phyloP scores from a whole-genome alignment of 2,113 vertebrate genomes.

The Bostrychus sinensis region DNA sequence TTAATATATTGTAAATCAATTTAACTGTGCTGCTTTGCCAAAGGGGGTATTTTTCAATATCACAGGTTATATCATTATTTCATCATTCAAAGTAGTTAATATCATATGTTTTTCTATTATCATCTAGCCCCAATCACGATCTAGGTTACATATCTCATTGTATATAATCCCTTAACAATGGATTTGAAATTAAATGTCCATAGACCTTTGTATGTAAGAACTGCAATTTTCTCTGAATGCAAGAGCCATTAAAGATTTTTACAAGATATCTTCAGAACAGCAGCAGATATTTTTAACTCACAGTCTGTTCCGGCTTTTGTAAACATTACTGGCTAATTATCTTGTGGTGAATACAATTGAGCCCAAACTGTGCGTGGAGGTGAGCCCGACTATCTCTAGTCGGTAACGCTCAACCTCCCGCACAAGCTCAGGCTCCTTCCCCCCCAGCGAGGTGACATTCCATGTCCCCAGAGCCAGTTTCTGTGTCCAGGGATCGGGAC shows the following conservation, averaged over 20 bases:
- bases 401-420: too few relatives aligned
- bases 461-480: too few relatives aligned
- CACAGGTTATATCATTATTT: not conserved
- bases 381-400: too few relatives aligned
- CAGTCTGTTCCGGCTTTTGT: conserved; percentile 5
- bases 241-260: conserved; percentile 1
- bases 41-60: too few relatives aligned
- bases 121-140: not conserved
- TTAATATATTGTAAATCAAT: too few relatives aligned
- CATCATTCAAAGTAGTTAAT: not conserved
- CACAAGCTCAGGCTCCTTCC: too few relatives aligned
- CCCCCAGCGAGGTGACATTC: too few relatives aligned
- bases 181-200: not conserved
- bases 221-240: not conserved
- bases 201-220: not conserved
- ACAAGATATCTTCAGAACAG: not conserved
- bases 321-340: conserved; percentile 2
- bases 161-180: not conserved
- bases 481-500: too few relatives aligned
- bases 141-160: too few relatives aligned
- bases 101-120: not conserved
- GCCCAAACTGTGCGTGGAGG: too few relatives aligned
- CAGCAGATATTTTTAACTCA: not conserved
- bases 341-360: not conserved
- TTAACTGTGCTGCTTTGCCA: too few relatives aligned